A percentile compares a stretch with the other conserved stretches of the same genome.
phyloP scores from a whole-genome alignment of 2,113 vertebrate genomes.

The Junco hyemalis region DNA sequence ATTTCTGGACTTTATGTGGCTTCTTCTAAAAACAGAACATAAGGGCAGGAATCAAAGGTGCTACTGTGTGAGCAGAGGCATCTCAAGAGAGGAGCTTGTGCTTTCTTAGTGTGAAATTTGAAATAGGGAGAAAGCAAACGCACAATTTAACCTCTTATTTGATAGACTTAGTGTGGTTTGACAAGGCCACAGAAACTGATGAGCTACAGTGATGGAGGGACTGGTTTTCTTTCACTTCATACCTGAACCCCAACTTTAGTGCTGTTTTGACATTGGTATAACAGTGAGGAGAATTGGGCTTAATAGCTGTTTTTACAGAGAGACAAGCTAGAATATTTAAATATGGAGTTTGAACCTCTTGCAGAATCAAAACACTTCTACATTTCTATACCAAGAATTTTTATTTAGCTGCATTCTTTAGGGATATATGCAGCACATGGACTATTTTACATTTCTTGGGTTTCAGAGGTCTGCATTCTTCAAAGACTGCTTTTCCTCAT shows the following conservation, averaged over 20 bases:
- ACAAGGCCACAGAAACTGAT: neutral
- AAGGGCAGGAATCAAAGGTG: constrained; percentile 43
- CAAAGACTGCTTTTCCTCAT: neutral
- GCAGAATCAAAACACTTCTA: neutral
- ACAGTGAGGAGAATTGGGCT: neutral
- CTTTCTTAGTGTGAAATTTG: neutral
- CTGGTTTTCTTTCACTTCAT: neutral
- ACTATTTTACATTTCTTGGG: neutral
- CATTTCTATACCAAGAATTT: neutral
- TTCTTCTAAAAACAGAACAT: constrained; percentile 39
- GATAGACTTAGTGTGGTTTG: neutral
- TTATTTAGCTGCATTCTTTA: neutral
- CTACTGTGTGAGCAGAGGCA: constrained; percentile 24
- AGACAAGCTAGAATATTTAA: neutral
- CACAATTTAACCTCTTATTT: neutral
- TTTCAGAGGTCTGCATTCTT: constrained; percentile 1
- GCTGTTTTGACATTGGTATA: neutral
- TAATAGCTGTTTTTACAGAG: neutral
- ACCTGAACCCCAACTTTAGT: neutral
- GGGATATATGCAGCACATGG: neutral
- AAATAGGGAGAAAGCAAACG: neutral
- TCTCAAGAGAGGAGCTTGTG: neutral
- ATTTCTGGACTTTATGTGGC: neutral
- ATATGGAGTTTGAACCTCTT: neutral
- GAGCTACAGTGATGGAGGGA: neutral